Evolutionary conservation across 2,888 invertebrate species (phyloP).

Genomic region (Drosophila leonis): DNA sequence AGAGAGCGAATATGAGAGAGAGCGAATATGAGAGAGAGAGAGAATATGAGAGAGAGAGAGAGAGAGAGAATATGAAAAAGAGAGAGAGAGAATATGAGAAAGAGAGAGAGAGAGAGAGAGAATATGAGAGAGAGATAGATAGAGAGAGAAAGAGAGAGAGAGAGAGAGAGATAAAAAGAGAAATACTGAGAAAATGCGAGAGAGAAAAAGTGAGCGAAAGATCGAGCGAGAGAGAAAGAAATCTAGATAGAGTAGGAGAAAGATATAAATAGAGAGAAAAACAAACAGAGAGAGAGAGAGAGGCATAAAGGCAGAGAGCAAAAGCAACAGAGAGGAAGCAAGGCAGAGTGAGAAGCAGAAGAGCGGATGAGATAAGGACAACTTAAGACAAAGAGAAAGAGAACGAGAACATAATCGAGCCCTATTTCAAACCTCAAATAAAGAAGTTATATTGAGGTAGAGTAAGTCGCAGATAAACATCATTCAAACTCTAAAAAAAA

Average conservation of each 20-base stretch:
- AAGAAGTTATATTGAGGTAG: neutral
- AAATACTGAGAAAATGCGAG: neutral
- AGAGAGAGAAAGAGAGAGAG: too few relatives aligned
- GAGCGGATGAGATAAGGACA: too few relatives aligned
- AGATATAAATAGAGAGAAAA: too few relatives aligned
- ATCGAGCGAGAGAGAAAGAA: neutral
- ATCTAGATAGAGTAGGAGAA: too few relatives aligned
- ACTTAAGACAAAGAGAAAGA: too few relatives aligned
- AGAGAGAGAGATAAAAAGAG: too few relatives aligned
- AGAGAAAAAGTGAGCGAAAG: neutral
- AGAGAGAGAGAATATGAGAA: neutral
- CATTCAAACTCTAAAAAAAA: too few relatives aligned
- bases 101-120: neutral
- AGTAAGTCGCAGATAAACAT: neutral
- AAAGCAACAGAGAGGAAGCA: too few relatives aligned
- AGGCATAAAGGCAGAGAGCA: neutral
- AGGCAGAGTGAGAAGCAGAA: too few relatives aligned
- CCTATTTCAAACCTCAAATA: neutral
- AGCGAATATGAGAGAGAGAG: neutral
- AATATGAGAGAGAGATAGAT: neutral
- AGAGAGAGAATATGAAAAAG: too few relatives aligned
- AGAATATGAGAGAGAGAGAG: neutral
- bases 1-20: neutral
- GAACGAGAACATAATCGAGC: too few relatives aligned
- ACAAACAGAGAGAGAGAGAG: neutral